Conservation (phyloP, 2,113 vertebrate species). For the Nibea albiflora region DNA sequence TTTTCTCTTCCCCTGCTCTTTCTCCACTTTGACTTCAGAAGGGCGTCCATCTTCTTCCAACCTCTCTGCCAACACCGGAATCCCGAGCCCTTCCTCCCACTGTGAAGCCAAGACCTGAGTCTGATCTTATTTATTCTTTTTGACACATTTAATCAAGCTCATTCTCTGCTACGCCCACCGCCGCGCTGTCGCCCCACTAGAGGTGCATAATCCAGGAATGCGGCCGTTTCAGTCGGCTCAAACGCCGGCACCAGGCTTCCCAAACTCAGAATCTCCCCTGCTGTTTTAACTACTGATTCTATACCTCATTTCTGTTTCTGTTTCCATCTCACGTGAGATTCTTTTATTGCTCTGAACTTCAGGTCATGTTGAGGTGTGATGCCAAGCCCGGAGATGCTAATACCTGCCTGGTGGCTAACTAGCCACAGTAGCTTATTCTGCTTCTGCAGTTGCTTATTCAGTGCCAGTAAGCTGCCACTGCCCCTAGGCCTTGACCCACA, state of each 20-base stretch:
- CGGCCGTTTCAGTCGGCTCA: slow-evolving; percentile 24
- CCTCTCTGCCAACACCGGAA: slow-evolving; percentile 16
- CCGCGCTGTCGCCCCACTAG: slow-evolving; percentile 34
- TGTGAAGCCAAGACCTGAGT: slow-evolving; percentile 13
- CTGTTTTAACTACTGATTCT: slow-evolving; percentile 28
- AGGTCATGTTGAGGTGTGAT: slow-evolving; percentile 36
- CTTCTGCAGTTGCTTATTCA: slow-evolving; percentile 13
- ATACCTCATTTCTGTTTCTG: slow-evolving; percentile 38
- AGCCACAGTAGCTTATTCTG: slow-evolving; percentile 37
- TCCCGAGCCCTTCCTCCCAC: slow-evolving; percentile 11
- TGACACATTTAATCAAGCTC: slow-evolving; percentile 20
- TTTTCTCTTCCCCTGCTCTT: background rate
- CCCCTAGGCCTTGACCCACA: slow-evolving; percentile 41
- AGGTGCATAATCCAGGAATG: slow-evolving; percentile 56
- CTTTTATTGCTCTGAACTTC: slow-evolving; percentile 51
- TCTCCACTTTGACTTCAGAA: slow-evolving; percentile 5
- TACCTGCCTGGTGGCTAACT: background rate
- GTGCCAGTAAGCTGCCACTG: slow-evolving; percentile 37
- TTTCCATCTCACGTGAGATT: slow-evolving; percentile 57
- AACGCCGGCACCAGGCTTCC: slow-evolving; percentile 2
- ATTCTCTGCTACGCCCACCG: slow-evolving; percentile 18
- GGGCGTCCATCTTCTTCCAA: slow-evolving; percentile 11
- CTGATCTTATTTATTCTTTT: slow-evolving; percentile 43
- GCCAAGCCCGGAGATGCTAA: slow-evolving; percentile 23
- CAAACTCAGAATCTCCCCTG: slow-evolving; percentile 30